Conservation (phyloP, 2,888 invertebrate genomes). For the Candidula unifasciata region DNA sequence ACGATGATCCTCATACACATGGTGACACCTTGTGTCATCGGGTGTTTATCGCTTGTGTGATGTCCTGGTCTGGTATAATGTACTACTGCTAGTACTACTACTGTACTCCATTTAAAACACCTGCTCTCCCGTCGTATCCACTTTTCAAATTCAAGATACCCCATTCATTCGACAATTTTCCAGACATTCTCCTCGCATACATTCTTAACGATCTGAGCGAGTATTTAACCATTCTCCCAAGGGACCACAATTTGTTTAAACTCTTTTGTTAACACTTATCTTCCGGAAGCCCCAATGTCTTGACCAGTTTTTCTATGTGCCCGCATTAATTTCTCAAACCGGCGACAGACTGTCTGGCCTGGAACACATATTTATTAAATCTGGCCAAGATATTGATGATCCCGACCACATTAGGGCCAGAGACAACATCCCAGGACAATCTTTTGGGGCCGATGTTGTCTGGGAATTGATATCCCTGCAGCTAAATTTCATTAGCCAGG, state of each 20-base stretch:
- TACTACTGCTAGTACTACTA: no score
- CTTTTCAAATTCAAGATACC: no score
- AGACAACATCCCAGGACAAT: background rate
- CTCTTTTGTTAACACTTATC: background rate
- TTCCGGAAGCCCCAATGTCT: background rate
- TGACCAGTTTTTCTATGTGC: conserved; percentile 1
- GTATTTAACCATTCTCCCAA: no score
- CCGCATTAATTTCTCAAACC: conserved; percentile 41
- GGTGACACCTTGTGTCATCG: no score
- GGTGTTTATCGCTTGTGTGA: no score
- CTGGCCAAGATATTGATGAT: conserved; percentile 35
- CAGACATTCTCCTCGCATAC: no score
- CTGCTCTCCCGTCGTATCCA: no score
- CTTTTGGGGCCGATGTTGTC: background rate
- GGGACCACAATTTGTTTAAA: background rate
- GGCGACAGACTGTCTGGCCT: conserved; percentile 25
- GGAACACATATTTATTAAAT: conserved; percentile 22
- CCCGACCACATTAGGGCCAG: conserved; percentile 16
- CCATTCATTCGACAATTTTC: no score
- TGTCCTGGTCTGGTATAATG: no score
- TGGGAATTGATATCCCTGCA: conserved; percentile 32
- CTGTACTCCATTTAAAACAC: no score
- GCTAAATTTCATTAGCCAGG: conserved; percentile 36
- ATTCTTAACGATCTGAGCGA: no score
- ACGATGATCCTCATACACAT: no score